Percentiles rank a stretch among this genome's conserved stretches.
Evolutionary conservation across 2,797 vertebrate species (phyloP).

Genomic region (Rhinogobio ventralis): DNA sequence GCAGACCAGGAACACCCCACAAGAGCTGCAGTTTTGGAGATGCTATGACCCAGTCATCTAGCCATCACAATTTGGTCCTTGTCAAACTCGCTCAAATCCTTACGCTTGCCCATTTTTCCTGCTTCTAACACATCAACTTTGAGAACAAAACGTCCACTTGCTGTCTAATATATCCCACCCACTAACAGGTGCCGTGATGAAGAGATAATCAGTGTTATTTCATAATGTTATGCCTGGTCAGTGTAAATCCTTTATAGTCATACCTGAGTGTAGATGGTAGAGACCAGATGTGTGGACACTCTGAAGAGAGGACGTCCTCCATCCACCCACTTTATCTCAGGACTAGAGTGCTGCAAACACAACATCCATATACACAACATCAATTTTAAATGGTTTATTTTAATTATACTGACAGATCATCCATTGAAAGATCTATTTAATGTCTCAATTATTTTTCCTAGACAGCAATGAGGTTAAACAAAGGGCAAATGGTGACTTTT

Average conservation of each 20-base stretch:
- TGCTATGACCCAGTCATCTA: too few relatives aligned
- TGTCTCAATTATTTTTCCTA: neutral
- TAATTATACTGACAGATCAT: neutral
- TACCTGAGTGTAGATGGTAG: constrained; percentile 96
- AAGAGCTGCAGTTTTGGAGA: too few relatives aligned
- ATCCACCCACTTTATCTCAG: constrained; percentile 97
- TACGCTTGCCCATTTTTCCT: too few relatives aligned
- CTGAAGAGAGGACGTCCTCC: constrained; percentile 91
- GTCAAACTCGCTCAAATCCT: too few relatives aligned
- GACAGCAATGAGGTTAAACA: neutral
- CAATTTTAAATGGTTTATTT: neutral
- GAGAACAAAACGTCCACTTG: too few relatives aligned
- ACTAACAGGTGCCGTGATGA: too few relatives aligned
- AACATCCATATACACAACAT: neutral
- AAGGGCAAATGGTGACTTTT: neutral
- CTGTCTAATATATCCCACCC: too few relatives aligned
- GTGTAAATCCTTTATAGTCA: neutral
- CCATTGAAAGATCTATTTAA: neutral
- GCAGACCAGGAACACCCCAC: too few relatives aligned
- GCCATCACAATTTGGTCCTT: too few relatives aligned
- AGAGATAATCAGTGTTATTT: too few relatives aligned
- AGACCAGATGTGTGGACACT: constrained; percentile 93
- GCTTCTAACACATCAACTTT: too few relatives aligned
- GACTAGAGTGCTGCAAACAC: constrained; percentile 84
- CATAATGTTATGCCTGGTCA: too few relatives aligned